These are phyloP conservation scores for Mimachlamys varia DNA, from an alignment of 2,888 invertebrate genomes.

Conservation along the genomic window DNA sequence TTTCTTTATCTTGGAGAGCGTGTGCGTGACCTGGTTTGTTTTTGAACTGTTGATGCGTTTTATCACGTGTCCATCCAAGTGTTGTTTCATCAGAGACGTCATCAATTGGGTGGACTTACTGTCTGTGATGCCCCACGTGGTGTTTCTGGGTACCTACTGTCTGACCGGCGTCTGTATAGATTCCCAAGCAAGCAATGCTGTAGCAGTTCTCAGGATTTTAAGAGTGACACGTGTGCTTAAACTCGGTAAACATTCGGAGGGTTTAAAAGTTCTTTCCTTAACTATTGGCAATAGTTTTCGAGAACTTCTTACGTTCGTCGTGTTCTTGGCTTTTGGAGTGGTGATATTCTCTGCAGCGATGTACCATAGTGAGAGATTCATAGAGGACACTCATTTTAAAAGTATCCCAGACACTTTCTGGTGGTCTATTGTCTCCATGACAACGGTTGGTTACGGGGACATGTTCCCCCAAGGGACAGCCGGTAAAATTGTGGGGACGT, in stretches of 20 bases:
- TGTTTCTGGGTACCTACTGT: constrained; percentile 71
- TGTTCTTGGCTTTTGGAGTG: constrained; percentile 80
- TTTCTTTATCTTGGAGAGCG: constrained; percentile 78
- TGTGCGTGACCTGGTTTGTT: constrained; percentile 80
- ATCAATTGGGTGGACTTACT: constrained; percentile 79
- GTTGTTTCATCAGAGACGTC: constrained; percentile 68
- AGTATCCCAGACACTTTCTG: constrained; percentile 80
- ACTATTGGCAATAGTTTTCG: constrained; percentile 76
- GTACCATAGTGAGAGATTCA: constrained; percentile 77
- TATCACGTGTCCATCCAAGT: too few species aligned
- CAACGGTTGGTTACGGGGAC: constrained; percentile 80
- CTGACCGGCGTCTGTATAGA: constrained; percentile 65
- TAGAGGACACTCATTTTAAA: constrained; percentile 68
- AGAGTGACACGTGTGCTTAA: constrained; percentile 79
- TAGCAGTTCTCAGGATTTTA: constrained; percentile 75
- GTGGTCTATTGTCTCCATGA: constrained; percentile 80
- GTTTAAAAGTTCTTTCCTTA: constrained; percentile 77
- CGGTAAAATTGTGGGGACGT: constrained; percentile 81
- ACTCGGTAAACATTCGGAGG: constrained; percentile 79
- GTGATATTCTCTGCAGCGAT: constrained; percentile 79
- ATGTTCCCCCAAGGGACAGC: constrained; percentile 79
- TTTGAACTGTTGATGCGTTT: too few species aligned
- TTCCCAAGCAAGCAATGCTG: constrained; percentile 65
- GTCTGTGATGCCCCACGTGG: constrained; percentile 79
- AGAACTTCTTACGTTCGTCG: constrained; percentile 79